These are phyloP conservation scores for Urocynchramus pylzowi DNA, from an alignment of 2,113 vertebrate species.

Conservation along the genomic window DNA sequence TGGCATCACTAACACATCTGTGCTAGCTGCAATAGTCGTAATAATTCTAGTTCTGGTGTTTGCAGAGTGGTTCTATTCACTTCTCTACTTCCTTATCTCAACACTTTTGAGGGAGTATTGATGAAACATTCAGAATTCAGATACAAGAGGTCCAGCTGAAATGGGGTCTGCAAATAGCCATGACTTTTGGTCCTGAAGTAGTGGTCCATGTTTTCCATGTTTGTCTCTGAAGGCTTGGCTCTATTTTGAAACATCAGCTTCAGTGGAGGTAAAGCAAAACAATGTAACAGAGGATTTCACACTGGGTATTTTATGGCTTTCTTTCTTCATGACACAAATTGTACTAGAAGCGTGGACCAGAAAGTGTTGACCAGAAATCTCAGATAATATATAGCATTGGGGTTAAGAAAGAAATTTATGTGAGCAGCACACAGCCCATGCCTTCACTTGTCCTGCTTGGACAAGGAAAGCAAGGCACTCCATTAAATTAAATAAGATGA, in stretches of 20 bases:
- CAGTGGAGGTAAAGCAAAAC: background rate
- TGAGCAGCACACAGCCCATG: background rate
- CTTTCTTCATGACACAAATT: background rate
- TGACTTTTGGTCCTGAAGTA: background rate
- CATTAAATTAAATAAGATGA: background rate
- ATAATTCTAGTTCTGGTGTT: background rate
- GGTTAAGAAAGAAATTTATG: background rate
- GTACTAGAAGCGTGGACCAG: background rate
- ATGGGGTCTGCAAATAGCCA: background rate
- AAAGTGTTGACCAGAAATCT: background rate
- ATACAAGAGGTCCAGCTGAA: background rate
- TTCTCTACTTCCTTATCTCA: background rate
- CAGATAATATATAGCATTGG: background rate
- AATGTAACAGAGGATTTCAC: background rate
- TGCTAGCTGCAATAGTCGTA: background rate
- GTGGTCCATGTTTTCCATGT: background rate
- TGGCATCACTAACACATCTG: background rate
- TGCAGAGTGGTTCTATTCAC: background rate
- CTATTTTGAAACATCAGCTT: background rate
- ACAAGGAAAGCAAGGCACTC: background rate
- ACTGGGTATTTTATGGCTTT: background rate
- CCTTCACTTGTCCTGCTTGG: background rate
- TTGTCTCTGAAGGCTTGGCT: background rate
- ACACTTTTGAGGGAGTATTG: background rate
- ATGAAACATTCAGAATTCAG: background rate